phyloP scores from a whole-genome alignment of 2,797 vertebrate species.

The Glossophaga mutica region DNA sequence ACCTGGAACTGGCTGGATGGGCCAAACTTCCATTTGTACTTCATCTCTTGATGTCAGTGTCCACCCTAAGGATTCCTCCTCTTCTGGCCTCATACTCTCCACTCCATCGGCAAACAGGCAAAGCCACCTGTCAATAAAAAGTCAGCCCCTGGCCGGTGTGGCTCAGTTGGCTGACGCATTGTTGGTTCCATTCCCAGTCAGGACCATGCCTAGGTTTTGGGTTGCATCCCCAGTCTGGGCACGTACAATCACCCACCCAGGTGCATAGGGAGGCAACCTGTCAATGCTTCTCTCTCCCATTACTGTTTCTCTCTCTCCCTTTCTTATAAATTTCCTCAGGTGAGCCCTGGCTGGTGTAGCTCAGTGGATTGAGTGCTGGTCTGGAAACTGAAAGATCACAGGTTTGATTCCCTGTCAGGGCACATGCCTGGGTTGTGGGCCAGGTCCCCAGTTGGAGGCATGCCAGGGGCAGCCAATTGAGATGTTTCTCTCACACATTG shows the following conservation, averaged over 20 bases:
- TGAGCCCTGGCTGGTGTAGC: background rate
- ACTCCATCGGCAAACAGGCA: background rate
- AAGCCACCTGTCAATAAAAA: background rate
- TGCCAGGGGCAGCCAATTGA: too few relatives aligned
- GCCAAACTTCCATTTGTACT: accelerated
- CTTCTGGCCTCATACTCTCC: background rate
- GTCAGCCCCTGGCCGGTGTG: background rate
- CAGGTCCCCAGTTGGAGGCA: too few relatives aligned
- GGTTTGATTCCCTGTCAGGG: too few relatives aligned
- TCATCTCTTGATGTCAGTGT: background rate
- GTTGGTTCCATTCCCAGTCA: background rate
- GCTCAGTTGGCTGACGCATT: too few relatives aligned
- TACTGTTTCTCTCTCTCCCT: background rate
- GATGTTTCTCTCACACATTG: too few relatives aligned
- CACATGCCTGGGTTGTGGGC: too few relatives aligned
- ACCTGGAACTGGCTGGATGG: too few relatives aligned
- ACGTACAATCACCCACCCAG: background rate
- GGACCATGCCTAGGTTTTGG: background rate
- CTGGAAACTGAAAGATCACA: too few relatives aligned
- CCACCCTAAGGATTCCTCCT: background rate
- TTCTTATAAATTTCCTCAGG: background rate
- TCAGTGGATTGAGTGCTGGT: too few relatives aligned
- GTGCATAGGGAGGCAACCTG: background rate
- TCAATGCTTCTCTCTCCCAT: background rate
- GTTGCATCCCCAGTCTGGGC: background rate